Evolutionary conservation across 2,888 invertebrate species (phyloP), one percentile per base, ranked within the genome.

Genomic region (Eulithis testata): DNA sequence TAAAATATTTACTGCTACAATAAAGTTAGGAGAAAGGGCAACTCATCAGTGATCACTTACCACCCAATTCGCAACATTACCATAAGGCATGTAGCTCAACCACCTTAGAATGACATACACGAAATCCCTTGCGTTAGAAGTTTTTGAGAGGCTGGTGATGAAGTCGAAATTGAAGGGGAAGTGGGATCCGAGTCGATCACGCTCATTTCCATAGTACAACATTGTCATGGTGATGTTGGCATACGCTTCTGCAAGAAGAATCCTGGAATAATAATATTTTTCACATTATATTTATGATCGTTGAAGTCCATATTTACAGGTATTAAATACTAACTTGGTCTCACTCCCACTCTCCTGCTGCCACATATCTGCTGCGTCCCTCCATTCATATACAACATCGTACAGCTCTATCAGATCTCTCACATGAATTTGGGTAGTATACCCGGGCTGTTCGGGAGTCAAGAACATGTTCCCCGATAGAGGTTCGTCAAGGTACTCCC

Each of bases 131-230:
- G 94, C 94, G 9, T 78, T 91, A 3, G 94, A 93, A 0, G 82
- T 74, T 0, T 80, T 77, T 0, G 89, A 90, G 0, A 95, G 76
- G 11, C 91, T 88, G 0, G 88, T 89, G 65, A 95, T 89, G 70
- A 96, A 89, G 74, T 94, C 92, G 65, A 95, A 95, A 81, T 96
- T 96, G 79, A 96, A 95, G 0, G 96, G 95, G 63, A 96, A 94
- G 69, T 95, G 94, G 0, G 94, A 91, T 0, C 95, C 94, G 2
- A 76, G 59, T 0, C 79, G 79, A 68, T 80, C 82, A 2, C 80
- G 62, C 71, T 87, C 93, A 72, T 91, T 88, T 0, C 95, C 94
- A 76, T 95, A 96, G 82, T 95, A 96, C 66, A 93, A 77, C 94
- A 95, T 94, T 0, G 94, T 93, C 74, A 90, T 86, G 0, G 84